Evolutionary conservation across 1,140 invertebrate species (phyloP).

Genomic region (Hermetia illucens): DNA sequence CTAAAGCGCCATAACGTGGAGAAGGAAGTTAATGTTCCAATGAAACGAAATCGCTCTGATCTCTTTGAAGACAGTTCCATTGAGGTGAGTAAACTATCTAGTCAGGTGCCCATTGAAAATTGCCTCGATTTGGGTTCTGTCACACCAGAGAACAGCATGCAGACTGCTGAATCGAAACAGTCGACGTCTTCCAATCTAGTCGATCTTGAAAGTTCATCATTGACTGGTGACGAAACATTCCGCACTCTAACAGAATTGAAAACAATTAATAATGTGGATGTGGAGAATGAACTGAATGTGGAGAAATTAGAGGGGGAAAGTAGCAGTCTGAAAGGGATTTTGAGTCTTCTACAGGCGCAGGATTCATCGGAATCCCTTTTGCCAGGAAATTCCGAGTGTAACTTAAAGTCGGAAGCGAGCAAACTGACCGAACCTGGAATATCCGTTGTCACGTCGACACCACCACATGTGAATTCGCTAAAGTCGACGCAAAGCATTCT

Average conservation of each 20-base stretch:
- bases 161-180: too few relatives aligned
- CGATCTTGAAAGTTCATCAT: background rate
- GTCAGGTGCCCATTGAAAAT: too few relatives aligned
- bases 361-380: background rate
- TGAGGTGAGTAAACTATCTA: too few relatives aligned
- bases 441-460: background rate
- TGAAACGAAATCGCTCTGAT: too few relatives aligned
- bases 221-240: background rate
- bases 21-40: too few relatives aligned
- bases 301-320: background rate
- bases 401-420: too few relatives aligned
- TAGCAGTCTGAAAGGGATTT: too few relatives aligned
- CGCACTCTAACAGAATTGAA: background rate
- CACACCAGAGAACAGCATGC: too few relatives aligned
- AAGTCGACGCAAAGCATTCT: background rate
- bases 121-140: too few relatives aligned
- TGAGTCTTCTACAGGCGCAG: too few relatives aligned
- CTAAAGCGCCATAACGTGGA: too few relatives aligned
- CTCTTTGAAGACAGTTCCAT: too few relatives aligned
- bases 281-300: background rate
- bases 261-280: background rate
- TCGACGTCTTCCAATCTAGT: background rate
- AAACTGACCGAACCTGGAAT: background rate
- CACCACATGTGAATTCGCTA: background rate
- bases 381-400: background rate